A percentile compares a stretch with the other conserved stretches of the same genome.
Conservation (phyloP, 1,140 invertebrate genomes). For the Rhagoletis pomonella region DNA sequence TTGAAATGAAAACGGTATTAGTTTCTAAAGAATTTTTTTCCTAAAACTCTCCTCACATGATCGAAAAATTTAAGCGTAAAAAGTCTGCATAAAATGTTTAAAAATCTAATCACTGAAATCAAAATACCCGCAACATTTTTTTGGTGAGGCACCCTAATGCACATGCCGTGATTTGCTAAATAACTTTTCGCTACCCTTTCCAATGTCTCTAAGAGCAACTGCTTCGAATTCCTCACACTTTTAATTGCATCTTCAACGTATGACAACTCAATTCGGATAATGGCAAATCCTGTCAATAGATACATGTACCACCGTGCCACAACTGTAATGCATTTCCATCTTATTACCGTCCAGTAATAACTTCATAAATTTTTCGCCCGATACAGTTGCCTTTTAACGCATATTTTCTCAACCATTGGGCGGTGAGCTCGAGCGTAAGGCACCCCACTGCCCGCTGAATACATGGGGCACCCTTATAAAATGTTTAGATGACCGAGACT, state of each 20-base stretch:
- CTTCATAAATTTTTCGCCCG: neutral
- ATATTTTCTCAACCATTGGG: neutral
- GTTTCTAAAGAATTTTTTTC: too few relatives aligned
- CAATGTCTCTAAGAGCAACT: too few relatives aligned
- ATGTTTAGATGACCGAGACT: neutral
- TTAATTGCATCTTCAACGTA: neutral
- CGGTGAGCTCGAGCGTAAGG: neutral
- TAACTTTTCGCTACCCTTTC: too few relatives aligned
- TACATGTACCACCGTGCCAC: neutral
- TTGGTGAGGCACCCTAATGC: too few relatives aligned
- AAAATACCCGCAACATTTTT: too few relatives aligned
- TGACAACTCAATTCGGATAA: neutral
- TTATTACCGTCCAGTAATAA: neutral
- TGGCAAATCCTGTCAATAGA: neutral
- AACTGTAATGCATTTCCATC: neutral
- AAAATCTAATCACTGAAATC: too few relatives aligned
- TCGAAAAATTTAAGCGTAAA: too few relatives aligned
- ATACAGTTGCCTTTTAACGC: neutral
- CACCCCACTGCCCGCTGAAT: neutral
- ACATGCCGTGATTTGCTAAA: too few relatives aligned
- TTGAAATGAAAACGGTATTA: too few relatives aligned
- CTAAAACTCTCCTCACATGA: too few relatives aligned
- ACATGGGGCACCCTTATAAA: neutral
- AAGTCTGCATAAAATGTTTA: too few relatives aligned
- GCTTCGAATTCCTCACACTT: too few relatives aligned